Conservation (phyloP, 2,888 invertebrate genomes). For the Luffia ferchaultella region DNA sequence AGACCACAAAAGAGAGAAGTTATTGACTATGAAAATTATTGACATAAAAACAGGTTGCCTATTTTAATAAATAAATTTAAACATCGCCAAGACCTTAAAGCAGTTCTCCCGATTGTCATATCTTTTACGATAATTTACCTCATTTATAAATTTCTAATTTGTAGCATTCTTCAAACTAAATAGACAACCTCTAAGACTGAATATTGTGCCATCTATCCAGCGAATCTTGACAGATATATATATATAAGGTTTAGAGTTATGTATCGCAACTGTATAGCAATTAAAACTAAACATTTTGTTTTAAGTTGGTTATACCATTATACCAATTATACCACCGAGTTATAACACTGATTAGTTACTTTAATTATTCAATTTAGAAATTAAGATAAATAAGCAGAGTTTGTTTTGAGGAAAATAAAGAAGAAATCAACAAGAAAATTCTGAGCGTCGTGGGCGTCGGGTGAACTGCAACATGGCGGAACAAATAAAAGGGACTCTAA, state of each 20-base stretch:
- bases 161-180: not conserved
- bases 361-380: not conserved
- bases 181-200: not conserved
- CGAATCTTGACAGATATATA: not conserved
- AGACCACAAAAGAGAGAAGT: slow-evolving; percentile 7
- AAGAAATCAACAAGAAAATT: too few relatives aligned
- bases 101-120: slow-evolving; percentile 10
- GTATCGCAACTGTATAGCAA: not conserved
- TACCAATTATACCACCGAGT: not conserved
- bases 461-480: too few relatives aligned
- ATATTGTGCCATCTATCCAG: not conserved
- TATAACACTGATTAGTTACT: not conserved
- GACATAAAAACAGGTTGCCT: slow-evolving; percentile 6
- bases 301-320: not conserved
- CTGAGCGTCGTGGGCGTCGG: too few relatives aligned
- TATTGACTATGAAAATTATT: slow-evolving; percentile 7
- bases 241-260: not conserved
- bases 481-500: too few relatives aligned
- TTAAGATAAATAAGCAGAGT: not conserved
- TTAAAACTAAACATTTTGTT: not conserved
- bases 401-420: not conserved
- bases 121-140: slow-evolving; percentile 9
- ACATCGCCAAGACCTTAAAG: slow-evolving; percentile 10
- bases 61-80: slow-evolving; percentile 8
- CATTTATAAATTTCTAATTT: slow-evolving; percentile 5